A percentile compares a stretch with the other conserved stretches of the same genome.
These are phyloP conservation scores for Diplodus sargus DNA, from an alignment of 2,797 vertebrate genomes.

Conservation along the genomic window DNA sequence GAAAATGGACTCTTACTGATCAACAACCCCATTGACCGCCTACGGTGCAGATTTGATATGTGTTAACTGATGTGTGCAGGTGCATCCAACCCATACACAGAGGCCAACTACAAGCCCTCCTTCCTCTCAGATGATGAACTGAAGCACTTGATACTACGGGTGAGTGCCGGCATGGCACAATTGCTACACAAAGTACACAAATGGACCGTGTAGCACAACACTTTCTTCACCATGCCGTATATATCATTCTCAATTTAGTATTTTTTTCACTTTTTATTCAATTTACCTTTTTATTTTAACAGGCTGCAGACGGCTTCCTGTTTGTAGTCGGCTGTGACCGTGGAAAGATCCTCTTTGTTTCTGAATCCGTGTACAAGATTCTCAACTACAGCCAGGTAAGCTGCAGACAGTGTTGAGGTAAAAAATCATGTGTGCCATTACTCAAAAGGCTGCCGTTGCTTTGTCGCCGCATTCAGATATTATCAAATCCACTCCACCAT, in stretches of 20 bases:
- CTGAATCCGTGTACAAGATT: slow-evolving; percentile 99
- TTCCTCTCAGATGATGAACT: slow-evolving; percentile 98
- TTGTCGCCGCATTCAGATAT: background rate
- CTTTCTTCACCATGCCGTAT: background rate
- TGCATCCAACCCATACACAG: slow-evolving; percentile 96
- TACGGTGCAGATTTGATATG: background rate
- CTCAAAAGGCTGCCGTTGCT: background rate
- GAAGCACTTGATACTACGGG: slow-evolving; percentile 98
- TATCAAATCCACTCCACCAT: background rate
- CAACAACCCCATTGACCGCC: background rate
- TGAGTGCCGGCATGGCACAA: slow-evolving; percentile 72
- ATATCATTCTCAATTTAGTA: background rate
- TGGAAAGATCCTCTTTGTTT: slow-evolving; percentile 98
- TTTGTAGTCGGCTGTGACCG: slow-evolving; percentile 99
- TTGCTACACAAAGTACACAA: too few species aligned
- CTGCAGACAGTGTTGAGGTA: background rate
- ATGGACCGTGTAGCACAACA: background rate
- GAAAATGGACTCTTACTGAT: background rate
- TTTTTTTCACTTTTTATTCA: too few species aligned
- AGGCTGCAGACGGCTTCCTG: slow-evolving; percentile 99
- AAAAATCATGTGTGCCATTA: too few species aligned
- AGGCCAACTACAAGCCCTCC: slow-evolving; percentile 99
- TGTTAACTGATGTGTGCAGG: slow-evolving; percentile 80
- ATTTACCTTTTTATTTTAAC: slow-evolving; percentile 18
- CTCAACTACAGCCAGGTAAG: slow-evolving; percentile 98